Conservation (phyloP, 1,140 invertebrate genomes). For the Listronotus oregonensis region DNA sequence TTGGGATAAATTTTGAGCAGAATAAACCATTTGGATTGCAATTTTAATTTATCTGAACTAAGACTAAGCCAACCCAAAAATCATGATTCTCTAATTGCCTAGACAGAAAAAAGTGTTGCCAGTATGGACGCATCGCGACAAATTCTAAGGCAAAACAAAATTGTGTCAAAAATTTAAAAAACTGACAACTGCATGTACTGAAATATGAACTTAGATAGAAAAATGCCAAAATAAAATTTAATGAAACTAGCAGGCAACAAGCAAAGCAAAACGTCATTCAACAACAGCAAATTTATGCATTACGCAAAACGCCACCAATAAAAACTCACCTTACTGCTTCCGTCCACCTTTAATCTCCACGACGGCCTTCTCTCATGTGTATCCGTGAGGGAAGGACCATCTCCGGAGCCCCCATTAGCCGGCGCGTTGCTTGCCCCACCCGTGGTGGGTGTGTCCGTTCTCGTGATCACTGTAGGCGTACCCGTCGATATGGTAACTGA, state of each 20-base stretch:
- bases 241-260: background rate
- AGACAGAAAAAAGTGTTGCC: too few species aligned
- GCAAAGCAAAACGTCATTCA: constrained; percentile 8
- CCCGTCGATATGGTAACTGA: constrained; percentile 64
- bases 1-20: too few species aligned
- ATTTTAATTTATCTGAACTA: too few species aligned
- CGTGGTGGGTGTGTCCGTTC: constrained; percentile 43
- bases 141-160: background rate
- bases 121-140: background rate
- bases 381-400: constrained; percentile 30
- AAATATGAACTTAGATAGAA: too few species aligned
- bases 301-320: constrained; percentile 12
- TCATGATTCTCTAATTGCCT: too few species aligned
- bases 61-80: too few species aligned
- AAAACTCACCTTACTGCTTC: constrained; percentile 73
- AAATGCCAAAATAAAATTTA: too few species aligned
- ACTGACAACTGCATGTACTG: too few species aligned
- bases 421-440: constrained; percentile 14
- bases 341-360: constrained; percentile 86
- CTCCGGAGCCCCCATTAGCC: constrained; percentile 22
- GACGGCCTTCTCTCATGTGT: constrained; percentile 78
- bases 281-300: background rate
- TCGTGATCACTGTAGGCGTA: constrained; percentile 50
- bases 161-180: too few species aligned
- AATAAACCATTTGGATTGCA: too few species aligned